Base-by-base conservation (phyloP, 2,888 invertebrate species). In the Thereva unica region DNA sequence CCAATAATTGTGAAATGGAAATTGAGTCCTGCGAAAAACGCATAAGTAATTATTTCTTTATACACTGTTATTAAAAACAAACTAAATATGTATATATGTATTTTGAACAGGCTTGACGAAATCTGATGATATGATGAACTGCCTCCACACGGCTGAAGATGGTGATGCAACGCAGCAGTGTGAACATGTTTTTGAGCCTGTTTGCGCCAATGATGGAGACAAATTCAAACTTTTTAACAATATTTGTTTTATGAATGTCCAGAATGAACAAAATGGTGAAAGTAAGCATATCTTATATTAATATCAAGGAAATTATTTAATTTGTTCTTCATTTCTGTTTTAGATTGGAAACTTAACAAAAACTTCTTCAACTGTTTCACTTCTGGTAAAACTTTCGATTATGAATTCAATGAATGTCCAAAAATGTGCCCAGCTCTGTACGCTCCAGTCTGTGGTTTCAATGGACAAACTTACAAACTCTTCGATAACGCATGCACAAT, bases 381-480 rank as follows among this genome's bases (percentile, higher is more conserved):
- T 23, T 23, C 23, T 23, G 23, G 23, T 2, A 23, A 23, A 23
- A 23, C 23, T 23, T 23, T 23, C 23, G 23, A 23, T 23, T 23
- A 23, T 23, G 1, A 6, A n/a, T n/a, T 37, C 9, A 45, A 44
- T 7, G 38, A 59, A 7, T 59, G 59, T 59, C n/a, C 45, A n/a
- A 10, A 23, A 47, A n/a, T 44, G 4, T 59, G 59, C 9, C 59
- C 59, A 9, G 59, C 35, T n/a, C n/a, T 45, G 6, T 47, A 59
- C 10, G 59, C 44, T 47, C 59, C 63, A 23, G 52, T 63, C 42
- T 63, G 64, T 54, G 64, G 54, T 37, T 44, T 45, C 40, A 42
- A 64, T 64, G 64, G 64, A 47, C 3, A 41, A 12, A 5, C 3
- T 45, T 45, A 47, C 44, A 42, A 44, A 9, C 7, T 41, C 3